phyloP scores from a whole-genome alignment of 2,113 vertebrate species.

The Trochalopteron elliotii region DNA sequence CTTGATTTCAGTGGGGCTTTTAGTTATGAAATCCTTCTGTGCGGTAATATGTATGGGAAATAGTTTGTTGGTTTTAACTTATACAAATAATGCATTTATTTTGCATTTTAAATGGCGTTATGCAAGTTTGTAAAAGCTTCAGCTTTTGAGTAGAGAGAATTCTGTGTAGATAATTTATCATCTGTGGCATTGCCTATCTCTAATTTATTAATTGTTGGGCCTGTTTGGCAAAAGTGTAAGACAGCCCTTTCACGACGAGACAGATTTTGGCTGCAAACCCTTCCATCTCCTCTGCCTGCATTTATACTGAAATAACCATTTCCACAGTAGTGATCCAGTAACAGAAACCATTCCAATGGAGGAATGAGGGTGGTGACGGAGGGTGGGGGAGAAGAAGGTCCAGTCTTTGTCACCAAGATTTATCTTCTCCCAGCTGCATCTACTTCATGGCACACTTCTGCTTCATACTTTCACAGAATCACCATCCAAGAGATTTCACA shows the following conservation, averaged over 20 bases:
- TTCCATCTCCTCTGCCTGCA: neutral
- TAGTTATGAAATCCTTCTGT: neutral
- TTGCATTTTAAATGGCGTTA: neutral
- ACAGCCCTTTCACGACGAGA: neutral
- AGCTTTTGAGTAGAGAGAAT: neutral
- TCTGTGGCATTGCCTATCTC: neutral
- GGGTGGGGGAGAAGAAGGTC: neutral
- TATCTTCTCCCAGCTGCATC: neutral
- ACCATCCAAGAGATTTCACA: neutral
- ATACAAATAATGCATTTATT: neutral
- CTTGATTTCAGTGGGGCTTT: neutral
- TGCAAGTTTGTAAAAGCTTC: neutral
- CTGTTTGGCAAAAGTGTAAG: neutral
- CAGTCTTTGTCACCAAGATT: neutral
- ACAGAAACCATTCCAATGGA: neutral
- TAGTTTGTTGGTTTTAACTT: neutral
- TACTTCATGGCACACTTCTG: neutral
- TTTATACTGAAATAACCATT: neutral
- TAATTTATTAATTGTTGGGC: neutral
- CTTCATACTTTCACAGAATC: neutral
- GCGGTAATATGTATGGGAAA: neutral
- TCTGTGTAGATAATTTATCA: neutral
- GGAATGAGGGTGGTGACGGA: neutral
- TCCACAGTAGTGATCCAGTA: neutral
- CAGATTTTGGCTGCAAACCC: neutral